A percentile compares a stretch with the other conserved stretches of the same genome.
Evolutionary conservation across 2,113 vertebrate species (phyloP).

Genomic region (Neotragus moschatus): DNA sequence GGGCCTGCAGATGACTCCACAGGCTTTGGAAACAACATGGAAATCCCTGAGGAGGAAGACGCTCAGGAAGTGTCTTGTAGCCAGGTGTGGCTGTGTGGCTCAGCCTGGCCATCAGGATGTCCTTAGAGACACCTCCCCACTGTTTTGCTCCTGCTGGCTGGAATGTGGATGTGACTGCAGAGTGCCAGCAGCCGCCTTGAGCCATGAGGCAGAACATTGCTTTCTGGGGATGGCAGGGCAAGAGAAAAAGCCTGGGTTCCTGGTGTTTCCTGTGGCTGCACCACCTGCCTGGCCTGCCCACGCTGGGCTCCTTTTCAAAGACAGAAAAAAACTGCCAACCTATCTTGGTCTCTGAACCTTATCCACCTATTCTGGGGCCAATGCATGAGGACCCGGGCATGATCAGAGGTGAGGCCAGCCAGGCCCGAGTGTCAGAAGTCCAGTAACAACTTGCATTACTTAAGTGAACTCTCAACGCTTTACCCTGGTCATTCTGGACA

Average conservation of each 20-base stretch:
- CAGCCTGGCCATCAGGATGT: neutral
- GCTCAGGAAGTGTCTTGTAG: neutral
- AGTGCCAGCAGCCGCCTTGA: neutral
- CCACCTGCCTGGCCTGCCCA: neutral
- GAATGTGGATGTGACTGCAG: neutral
- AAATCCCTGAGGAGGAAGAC: neutral
- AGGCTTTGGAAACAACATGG: neutral
- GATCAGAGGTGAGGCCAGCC: neutral
- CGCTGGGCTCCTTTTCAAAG: neutral
- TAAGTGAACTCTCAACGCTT: neutral
- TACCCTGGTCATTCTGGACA: neutral
- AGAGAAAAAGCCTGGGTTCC: neutral
- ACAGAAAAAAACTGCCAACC: neutral
- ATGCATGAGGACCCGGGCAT: rapidly evolving
- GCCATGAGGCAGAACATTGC: neutral
- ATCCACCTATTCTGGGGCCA: neutral
- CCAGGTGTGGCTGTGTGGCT: neutral
- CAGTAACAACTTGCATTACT: neutral
- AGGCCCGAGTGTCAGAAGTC: neutral
- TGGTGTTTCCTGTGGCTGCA: neutral
- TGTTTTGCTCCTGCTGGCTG: neutral
- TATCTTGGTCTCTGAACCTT: neutral
- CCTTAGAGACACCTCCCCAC: neutral
- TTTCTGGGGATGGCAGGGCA: neutral
- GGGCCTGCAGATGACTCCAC: neutral